phyloP scores from a whole-genome alignment of 2,888 invertebrate species.

The Cistogaster globosa region DNA sequence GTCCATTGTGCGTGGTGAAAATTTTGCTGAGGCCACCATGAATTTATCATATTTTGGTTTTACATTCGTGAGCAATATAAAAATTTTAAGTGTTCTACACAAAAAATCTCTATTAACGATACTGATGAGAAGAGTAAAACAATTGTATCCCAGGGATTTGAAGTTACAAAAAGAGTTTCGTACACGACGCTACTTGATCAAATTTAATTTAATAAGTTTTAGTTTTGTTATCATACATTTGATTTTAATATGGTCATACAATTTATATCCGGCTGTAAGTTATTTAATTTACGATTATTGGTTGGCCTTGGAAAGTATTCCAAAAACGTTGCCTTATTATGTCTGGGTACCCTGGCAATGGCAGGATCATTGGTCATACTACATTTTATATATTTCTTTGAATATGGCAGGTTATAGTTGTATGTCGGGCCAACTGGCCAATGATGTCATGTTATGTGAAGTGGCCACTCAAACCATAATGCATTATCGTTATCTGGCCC shows the following conservation, averaged over 20 bases:
- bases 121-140: slow-evolving; percentile 74
- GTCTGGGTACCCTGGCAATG: slow-evolving; percentile 78
- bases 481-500: slow-evolving; percentile 78
- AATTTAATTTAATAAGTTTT: slow-evolving; percentile 73
- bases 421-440: slow-evolving; percentile 76
- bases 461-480: slow-evolving; percentile 79
- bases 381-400: slow-evolving; percentile 75
- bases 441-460: slow-evolving; percentile 79
- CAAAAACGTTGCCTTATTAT: slow-evolving; percentile 76
- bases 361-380: slow-evolving; percentile 75
- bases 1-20: slow-evolving; percentile 74
- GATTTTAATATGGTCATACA: slow-evolving; percentile 79
- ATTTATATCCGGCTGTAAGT: slow-evolving; percentile 75
- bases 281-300: slow-evolving; percentile 76
- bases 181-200: slow-evolving; percentile 55
- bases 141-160: slow-evolving; percentile 74
- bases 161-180: slow-evolving; percentile 72
- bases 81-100: slow-evolving; percentile 76
- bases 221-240: slow-evolving; percentile 76
- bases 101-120: slow-evolving; percentile 73
- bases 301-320: slow-evolving; percentile 71
- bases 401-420: slow-evolving; percentile 76
- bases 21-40: slow-evolving; percentile 79
- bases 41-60: slow-evolving; percentile 78
- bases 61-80: slow-evolving; percentile 76